Evolutionary conservation across 2,113 vertebrate species (phyloP), one percentile per base, ranked within the genome.

Genomic region (Sceloporus tristichus): DNA sequence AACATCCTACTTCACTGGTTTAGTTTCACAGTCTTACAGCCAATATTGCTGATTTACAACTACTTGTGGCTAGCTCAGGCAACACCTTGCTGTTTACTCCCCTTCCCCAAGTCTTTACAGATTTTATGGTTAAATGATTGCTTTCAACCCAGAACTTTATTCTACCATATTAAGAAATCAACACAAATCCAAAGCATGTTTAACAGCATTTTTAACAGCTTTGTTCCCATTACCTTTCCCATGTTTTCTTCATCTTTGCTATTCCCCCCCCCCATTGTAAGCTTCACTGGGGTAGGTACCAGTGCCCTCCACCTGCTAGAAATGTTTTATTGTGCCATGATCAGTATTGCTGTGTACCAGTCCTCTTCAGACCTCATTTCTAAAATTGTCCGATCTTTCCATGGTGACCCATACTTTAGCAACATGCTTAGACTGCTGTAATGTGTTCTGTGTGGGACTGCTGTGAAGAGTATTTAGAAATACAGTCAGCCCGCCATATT

Each of bases 41-140:
- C 77, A 79, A 53, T 56, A 54, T 9, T 59, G 9, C 56, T 4
- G 0, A 0, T 79, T 59, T 29, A 38, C 70, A 92, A 59, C 16
- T 8, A 42, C 34, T 7, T 0, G 82, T 21, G 3, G 74, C 48
- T 6, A 62, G 0, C 84, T 18, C 53, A n/a, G 68, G 70, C 70
- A 74, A 2, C 0, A 0, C 62, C 0, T 85, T 88, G 0, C 0
- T 29, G 34, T 2, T 85, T 91, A 62, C 53, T 56, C 68, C 91
- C 0, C 38, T 76, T 87, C 78, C 65, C 77, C 56, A 71, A 54
- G 1, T 74, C 90, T 54, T 0, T 71, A 62, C 34, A 76, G 4
- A 19, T n/a, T 8, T 90, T 3, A 48, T 89, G 75, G 85, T 85
- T 73, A 85, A 92, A 89, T 19, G 82, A 27, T 74, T 59, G 90